These are phyloP conservation scores for Clanis bilineata DNA, from an alignment of 2,888 invertebrate species.

Conservation along the genomic window DNA sequence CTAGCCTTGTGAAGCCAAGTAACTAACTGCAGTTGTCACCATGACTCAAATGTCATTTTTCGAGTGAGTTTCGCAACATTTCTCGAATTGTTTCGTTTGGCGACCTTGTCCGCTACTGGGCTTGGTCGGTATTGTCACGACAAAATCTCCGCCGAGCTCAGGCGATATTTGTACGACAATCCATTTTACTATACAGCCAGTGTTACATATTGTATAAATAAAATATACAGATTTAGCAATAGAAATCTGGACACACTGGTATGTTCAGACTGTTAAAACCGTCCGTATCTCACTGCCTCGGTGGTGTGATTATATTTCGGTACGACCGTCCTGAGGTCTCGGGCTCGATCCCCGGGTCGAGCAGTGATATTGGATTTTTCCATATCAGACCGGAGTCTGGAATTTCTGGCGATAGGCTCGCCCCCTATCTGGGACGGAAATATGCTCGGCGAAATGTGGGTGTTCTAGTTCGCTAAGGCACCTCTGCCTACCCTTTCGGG, in stretches of 20 bases:
- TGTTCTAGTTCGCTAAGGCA: no score
- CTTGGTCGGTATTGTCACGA: slow-evolving; percentile 22
- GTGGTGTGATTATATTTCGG: no score
- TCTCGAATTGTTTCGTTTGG: slow-evolving; percentile 5
- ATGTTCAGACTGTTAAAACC: no score
- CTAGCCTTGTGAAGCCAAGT: background rate
- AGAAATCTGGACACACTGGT: background rate
- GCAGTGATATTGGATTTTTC: no score
- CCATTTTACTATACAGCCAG: background rate
- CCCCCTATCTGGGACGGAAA: no score
- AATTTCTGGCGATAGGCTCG: no score
- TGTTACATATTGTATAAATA: background rate
- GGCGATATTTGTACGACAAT: slow-evolving; percentile 18
- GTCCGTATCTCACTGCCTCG: no score
- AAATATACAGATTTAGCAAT: background rate
- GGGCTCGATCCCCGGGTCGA: no score
- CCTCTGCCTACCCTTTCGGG: no score
- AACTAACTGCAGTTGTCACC: background rate
- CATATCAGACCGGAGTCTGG: no score
- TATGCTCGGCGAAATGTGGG: no score
- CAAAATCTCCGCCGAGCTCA: slow-evolving; percentile 13
- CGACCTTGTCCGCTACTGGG: slow-evolving; percentile 9
- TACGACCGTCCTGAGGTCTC: no score
- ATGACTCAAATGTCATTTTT: background rate
- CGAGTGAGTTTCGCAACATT: slow-evolving; percentile 8